phyloP scores from a whole-genome alignment of 2,888 invertebrate genomes.

The Zaprionus lineosus region DNA sequence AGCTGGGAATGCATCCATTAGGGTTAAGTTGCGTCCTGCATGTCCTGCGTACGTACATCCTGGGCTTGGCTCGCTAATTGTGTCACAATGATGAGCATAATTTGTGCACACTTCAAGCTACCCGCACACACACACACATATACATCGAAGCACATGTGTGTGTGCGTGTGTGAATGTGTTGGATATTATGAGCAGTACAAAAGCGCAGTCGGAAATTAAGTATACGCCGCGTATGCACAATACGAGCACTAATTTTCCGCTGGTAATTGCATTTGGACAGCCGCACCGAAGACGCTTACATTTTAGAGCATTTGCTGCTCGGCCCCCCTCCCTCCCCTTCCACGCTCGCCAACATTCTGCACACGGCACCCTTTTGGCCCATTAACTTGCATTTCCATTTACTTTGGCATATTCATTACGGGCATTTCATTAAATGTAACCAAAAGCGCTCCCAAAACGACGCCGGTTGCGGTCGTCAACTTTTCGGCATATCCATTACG shows the following conservation, averaged over 20 bases:
- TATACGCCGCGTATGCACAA: constrained; percentile 64
- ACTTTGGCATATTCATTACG: constrained; percentile 17
- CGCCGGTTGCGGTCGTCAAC: constrained; percentile 16
- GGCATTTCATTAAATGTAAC: constrained; percentile 57
- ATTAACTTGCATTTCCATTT: constrained; percentile 1
- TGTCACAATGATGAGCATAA: constrained; percentile 78
- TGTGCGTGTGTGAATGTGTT: neutral
- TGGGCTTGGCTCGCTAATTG: constrained; percentile 55
- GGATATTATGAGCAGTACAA: constrained; percentile 16
- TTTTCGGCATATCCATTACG: constrained; percentile 43
- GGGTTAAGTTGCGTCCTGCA: constrained; percentile 58
- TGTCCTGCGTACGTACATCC: constrained; percentile 16
- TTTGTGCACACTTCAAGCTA: constrained; percentile 63
- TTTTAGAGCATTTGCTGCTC: too few relatives aligned
- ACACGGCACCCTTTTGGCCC: constrained; percentile 1
- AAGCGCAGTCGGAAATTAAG: constrained; percentile 60
- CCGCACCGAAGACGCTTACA: constrained; percentile 26
- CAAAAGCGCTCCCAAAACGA: constrained; percentile 18
- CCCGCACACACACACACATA: constrained; percentile 15
- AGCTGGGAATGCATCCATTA: constrained; percentile 57
- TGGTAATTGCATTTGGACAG: constrained; percentile 72
- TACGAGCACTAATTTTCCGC: constrained; percentile 70
- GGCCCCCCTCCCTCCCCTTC: too few relatives aligned
- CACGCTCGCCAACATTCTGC: too few relatives aligned
- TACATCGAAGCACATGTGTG: constrained; percentile 6